Evolutionary conservation across 2,113 vertebrate genomes (phyloP), one percentile per base, ranked within the genome.

Genomic region (Rhinoderma darwinii): DNA sequence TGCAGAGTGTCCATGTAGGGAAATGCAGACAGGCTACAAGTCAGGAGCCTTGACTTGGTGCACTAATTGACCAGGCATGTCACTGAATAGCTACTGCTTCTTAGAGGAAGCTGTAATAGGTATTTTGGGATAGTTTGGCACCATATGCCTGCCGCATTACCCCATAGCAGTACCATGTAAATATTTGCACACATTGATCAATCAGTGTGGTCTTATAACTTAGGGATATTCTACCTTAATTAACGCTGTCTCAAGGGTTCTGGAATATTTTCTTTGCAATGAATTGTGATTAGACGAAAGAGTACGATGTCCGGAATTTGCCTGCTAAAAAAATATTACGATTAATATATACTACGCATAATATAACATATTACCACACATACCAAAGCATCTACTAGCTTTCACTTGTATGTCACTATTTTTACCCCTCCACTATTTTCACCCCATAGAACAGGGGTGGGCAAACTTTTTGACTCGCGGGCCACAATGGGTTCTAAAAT

Each of bases 161-260:
- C 44, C 44, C 14, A 47, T 9, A 11, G 44, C 6, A 47, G 44
- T 47, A 11, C 44, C 14, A 20, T 56, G 54, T n/a, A n/a, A n/a
- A n/a, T n/a, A n/a, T 30, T 0, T 56, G 22, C 8, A 18, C 54
- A 54, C 54, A 0, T 25, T 56, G 54, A 4, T 56, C n/a, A n/a
- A 20, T 25, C 22, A 56, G 20, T 63, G 70, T 25, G 25, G 20
- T 25, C 3, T 3, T 11, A 41, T 20, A 39, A 73, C 17, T 5
- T 2, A 20, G 27, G 47, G 20, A 41, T 8, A 14, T 35, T 27
- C 1, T 87, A 87, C 85, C 77, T 87, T 78, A 9, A 43, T 59
- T 59, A 87, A n/a, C 3, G 79, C 14, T 3, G 63, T 35, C 37
- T 87, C 85, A 66, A 81, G 32, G 2, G 50, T 74, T 37, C 37